Evolutionary conservation across 1,140 invertebrate genomes (phyloP).

Genomic region (Glossosoma conforme): DNA sequence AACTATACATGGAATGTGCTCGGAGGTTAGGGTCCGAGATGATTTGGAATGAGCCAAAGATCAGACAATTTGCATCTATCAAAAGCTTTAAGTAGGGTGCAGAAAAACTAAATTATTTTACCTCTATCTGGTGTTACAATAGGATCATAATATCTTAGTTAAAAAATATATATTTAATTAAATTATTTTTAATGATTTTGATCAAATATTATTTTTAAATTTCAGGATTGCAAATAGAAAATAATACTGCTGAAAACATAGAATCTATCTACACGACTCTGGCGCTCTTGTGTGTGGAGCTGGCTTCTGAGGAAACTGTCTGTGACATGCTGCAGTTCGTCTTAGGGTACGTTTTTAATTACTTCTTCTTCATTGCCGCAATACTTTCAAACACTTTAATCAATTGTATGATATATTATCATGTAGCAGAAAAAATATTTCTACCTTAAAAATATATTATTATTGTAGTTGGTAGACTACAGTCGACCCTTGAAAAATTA

Average conservation of each 20-base stretch:
- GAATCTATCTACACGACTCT: slow-evolving; percentile 90
- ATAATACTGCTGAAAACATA: slow-evolving; percentile 79
- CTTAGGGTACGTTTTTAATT: slow-evolving; percentile 58
- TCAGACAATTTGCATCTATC: no score
- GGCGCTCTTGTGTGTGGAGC: slow-evolving; percentile 81
- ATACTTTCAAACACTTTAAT: no score
- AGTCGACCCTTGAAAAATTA: no score
- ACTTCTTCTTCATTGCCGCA: no score
- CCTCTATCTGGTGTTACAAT: no score
- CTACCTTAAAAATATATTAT: not conserved
- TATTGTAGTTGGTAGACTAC: no score
- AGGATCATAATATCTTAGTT: not conserved
- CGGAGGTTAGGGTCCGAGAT: no score
- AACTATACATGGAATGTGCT: no score
- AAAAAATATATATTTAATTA: not conserved
- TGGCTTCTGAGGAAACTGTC: slow-evolving; percentile 83
- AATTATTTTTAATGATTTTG: not conserved
- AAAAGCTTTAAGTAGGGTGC: no score
- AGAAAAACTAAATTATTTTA: no score
- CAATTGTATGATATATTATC: no score
- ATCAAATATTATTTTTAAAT: slow-evolving; percentile 1
- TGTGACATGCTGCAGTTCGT: slow-evolving; percentile 81
- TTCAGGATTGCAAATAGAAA: slow-evolving; percentile 62
- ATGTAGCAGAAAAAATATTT: not conserved
- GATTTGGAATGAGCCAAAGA: no score